Percentiles rank a stretch among this genome's conserved stretches.
These are phyloP conservation scores for Hydropotes inermis DNA, from an alignment of 2,113 vertebrate genomes.

Conservation along the genomic window DNA sequence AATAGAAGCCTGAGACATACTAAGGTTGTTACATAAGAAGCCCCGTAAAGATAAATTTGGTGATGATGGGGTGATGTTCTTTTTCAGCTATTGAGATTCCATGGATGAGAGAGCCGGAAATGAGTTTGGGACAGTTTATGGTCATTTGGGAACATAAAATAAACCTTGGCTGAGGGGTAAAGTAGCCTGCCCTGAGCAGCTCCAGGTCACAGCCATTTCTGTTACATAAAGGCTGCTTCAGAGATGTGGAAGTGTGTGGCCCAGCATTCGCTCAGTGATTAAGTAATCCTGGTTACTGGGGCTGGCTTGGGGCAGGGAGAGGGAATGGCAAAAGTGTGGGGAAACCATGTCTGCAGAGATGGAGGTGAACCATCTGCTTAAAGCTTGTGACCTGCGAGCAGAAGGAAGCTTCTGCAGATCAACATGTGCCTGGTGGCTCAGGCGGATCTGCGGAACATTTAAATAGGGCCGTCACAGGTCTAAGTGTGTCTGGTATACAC, in stretches of 20 bases:
- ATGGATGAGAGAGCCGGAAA: background rate
- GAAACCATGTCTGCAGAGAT: background rate
- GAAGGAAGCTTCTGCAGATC: background rate
- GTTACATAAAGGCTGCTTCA: background rate
- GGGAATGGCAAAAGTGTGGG: accelerated
- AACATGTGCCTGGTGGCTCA: background rate
- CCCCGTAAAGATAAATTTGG: background rate
- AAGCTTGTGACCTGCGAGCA: background rate
- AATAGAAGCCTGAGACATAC: background rate
- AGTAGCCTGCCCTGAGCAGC: background rate
- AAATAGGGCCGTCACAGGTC: background rate
- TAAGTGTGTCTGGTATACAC: background rate
- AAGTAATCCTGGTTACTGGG: background rate
- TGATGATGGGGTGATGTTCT: background rate
- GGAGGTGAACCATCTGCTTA: background rate
- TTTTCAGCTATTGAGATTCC: background rate
- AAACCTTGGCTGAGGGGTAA: background rate
- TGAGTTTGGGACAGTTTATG: background rate
- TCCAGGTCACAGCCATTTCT: background rate
- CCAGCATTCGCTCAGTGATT: accelerated
- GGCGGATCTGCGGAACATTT: background rate
- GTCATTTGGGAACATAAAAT: background rate
- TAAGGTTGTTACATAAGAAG: background rate
- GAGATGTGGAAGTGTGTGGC: background rate
- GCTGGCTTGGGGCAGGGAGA: accelerated